Conservation (phyloP, 2,888 invertebrate genomes). For the Dione vanillae region DNA sequence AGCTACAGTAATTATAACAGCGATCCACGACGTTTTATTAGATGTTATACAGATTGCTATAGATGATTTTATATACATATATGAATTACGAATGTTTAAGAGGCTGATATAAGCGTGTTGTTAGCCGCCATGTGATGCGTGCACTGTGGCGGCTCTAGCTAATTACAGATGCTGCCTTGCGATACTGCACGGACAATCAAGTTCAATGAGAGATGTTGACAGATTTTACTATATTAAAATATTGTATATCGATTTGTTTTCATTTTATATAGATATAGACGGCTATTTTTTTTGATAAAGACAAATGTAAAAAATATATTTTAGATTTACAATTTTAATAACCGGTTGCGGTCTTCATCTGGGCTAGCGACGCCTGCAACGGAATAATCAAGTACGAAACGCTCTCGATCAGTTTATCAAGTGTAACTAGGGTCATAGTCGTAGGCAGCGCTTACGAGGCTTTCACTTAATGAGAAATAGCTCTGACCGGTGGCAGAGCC, state of each 20-base stretch:
- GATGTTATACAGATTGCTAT: constrained; percentile 32
- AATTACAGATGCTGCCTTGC: constrained; percentile 24
- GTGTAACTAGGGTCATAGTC: not conserved
- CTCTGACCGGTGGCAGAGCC: not conserved
- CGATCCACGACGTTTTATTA: constrained; percentile 27
- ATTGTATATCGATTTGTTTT: constrained; percentile 58
- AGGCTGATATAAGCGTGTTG: constrained; percentile 21
- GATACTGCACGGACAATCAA: constrained; percentile 46
- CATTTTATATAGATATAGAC: constrained; percentile 56
- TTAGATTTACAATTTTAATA: constrained; percentile 29
- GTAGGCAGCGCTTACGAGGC: not conserved
- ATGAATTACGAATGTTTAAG: constrained; percentile 28
- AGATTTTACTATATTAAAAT: constrained; percentile 53
- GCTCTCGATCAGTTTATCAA: constrained; percentile 6
- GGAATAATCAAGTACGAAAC: constrained; percentile 14
- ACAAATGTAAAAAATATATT: constrained; percentile 49
- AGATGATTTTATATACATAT: constrained; percentile 35
- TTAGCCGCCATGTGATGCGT: constrained; percentile 10
- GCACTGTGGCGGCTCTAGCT: constrained; percentile 12
- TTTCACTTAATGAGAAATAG: not conserved
- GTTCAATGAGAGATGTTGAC: constrained; percentile 52
- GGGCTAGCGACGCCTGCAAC: constrained; percentile 4
- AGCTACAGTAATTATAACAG: constrained; percentile 27
- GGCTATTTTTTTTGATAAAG: constrained; percentile 55
- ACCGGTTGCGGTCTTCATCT: constrained; percentile 24